Percentiles rank a stretch among this genome's conserved stretches.
Evolutionary conservation across 2,888 invertebrate genomes (phyloP).

Genomic region (Nemapogon koenigi): DNA sequence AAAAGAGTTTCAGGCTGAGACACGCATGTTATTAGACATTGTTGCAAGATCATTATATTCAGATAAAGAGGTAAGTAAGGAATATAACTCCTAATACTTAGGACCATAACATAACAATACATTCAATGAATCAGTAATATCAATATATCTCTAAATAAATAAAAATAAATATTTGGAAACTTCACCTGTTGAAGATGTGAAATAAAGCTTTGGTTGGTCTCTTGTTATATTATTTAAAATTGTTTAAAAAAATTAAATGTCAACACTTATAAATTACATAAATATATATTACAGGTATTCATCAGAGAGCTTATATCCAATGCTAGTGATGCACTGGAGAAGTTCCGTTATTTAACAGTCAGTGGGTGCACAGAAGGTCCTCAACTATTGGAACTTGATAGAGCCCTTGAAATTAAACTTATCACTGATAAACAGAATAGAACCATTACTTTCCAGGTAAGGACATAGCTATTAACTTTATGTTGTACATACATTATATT

Average conservation of each 20-base stretch:
- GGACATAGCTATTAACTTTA: too few species aligned
- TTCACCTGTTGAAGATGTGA: too few species aligned
- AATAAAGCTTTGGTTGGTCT: background rate
- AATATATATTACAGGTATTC: slow-evolving; percentile 87
- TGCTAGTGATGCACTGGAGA: slow-evolving; percentile 96
- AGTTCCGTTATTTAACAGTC: slow-evolving; percentile 81
- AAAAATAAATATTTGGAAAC: too few species aligned
- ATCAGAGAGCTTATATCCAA: slow-evolving; percentile 95
- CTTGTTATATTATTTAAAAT: too few species aligned
- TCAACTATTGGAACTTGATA: slow-evolving; percentile 63
- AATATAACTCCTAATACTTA: too few species aligned
- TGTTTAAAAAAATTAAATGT: too few species aligned
- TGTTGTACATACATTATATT: too few species aligned
- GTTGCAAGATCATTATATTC: slow-evolving; percentile 97
- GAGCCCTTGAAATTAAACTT: slow-evolving; percentile 85
- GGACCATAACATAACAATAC: too few species aligned
- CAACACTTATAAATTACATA: too few species aligned
- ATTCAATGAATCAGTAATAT: too few species aligned
- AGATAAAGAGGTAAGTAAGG: slow-evolving; percentile 91
- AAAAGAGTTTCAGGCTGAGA: slow-evolving; percentile 97
- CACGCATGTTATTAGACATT: slow-evolving; percentile 92
- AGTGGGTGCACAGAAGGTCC: slow-evolving; percentile 58
- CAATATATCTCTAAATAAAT: too few species aligned
- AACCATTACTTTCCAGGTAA: slow-evolving; percentile 84
- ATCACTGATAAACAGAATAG: slow-evolving; percentile 86